Base-by-base conservation (phyloP, 1,140 invertebrate genomes). In the Aphaenogaster floridana region DNA sequence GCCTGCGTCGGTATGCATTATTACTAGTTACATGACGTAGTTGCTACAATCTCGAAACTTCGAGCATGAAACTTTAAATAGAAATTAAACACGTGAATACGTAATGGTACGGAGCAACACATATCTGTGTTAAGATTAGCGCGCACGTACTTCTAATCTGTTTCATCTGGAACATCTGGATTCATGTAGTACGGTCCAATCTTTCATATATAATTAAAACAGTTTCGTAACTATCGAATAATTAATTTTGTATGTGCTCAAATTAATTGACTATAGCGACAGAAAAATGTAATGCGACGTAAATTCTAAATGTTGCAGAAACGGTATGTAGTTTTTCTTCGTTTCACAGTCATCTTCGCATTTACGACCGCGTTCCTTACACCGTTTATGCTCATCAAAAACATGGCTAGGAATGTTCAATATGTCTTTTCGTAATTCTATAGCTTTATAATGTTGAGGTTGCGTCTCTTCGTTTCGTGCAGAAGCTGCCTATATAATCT, bases 51-150 rank as follows among this genome's bases (percentile, higher is more conserved):
- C 80, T 76, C 80, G 57, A 50, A 74, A 84, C 69, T 63, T 84
- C 17, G 54, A 21, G 42, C 69, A 76, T 76, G 80, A 84, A 84
- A 84, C 80, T 84, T 84, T 34, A 84, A 84, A 84, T 84, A 74
- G 68, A 64, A 61, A 84, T 84, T 84, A 84, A 84, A 84, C 69
- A 63, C 59, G 80, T 28, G 80, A 59, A 76, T 76, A 45, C 54
- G 28, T 76, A 84, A 84, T 84, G 69, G n/a, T 15, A 39, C 13
- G 34, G 28, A 21, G 54, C 69, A 76, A 74, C 59, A 74, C 59
- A 45, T 36, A 48, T 36, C n/a, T 15, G 45, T 13, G 54, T 61
- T 61, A 48, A 48, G 36, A 76, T 74, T 50, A 48, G 59, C 42
- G 3, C 21, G 21, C 21, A n/a, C 64, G 21, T 50, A 15, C 2